A percentile compares a stretch with the other conserved stretches of the same genome.
Conservation (phyloP, 2,888 invertebrate genomes). For the Trichopoda pennipes region DNA sequence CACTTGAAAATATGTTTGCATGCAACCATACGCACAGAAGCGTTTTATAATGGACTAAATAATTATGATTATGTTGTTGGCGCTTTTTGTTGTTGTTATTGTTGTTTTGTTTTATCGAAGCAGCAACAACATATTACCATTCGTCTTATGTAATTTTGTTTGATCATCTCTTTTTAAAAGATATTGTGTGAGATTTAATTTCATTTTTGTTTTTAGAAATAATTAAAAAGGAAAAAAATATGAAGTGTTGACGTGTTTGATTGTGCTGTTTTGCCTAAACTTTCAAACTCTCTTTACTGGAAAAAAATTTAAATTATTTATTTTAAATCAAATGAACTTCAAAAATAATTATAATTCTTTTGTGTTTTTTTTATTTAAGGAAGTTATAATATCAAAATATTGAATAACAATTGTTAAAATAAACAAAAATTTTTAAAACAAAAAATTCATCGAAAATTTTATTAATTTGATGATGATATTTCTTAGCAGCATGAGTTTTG, state of each 20-base stretch:
- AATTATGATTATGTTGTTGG: constrained; percentile 32
- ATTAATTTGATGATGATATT: not conserved
- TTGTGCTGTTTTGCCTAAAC: constrained; percentile 27
- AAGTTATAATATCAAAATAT: constrained; percentile 37
- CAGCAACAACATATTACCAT: not conserved
- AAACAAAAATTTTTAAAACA: not conserved
- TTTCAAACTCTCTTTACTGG: constrained; percentile 3
- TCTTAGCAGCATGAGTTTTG: not conserved
- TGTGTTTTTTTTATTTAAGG: not conserved
- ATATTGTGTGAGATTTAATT: constrained; percentile 43
- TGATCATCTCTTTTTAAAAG: constrained; percentile 35
- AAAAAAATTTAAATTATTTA: not conserved
- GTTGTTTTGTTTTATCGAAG: not conserved
- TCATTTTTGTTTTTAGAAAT: constrained; percentile 3
- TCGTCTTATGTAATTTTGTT: constrained; percentile 3
- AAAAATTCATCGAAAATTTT: not conserved
- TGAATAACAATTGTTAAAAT: constrained; percentile 22
- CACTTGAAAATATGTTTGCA: constrained; percentile 60
- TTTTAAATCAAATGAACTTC: constrained; percentile 5
- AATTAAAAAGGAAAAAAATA: not conserved
- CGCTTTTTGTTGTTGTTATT: not conserved
- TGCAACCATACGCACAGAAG: constrained; percentile 50
- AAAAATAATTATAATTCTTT: not conserved
- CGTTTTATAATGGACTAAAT: constrained; percentile 55
- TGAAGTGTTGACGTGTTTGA: constrained; percentile 41